Evolutionary conservation across 1,140 invertebrate genomes (phyloP).

Genomic region (Drosophila tsacasi): DNA sequence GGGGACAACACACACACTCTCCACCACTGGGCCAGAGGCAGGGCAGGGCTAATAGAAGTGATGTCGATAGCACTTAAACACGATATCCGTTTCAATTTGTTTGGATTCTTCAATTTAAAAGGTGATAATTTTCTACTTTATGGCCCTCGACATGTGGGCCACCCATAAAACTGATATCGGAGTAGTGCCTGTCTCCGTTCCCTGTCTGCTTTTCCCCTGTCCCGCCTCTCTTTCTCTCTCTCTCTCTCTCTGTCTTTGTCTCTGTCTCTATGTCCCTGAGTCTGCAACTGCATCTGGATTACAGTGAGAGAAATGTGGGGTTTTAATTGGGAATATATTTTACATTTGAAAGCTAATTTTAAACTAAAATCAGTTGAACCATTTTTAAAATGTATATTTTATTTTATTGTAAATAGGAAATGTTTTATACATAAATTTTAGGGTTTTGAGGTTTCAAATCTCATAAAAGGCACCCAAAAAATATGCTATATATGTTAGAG

Average conservation of each 20-base stretch:
- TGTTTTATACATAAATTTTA: neutral
- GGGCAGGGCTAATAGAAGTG: conserved; percentile 81
- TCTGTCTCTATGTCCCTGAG: conserved; percentile 25
- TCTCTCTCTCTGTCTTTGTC: neutral
- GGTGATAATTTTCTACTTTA: conserved; percentile 85
- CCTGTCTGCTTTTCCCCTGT: conserved; percentile 14
- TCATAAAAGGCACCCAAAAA: neutral
- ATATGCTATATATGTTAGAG: neutral
- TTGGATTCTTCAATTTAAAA: conserved; percentile 86
- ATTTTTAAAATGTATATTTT: neutral
- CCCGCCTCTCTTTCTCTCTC: neutral
- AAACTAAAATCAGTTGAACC: neutral
- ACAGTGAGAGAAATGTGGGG: conserved; percentile 6
- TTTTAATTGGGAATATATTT: neutral
- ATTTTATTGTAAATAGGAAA: neutral
- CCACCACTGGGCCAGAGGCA: conserved; percentile 3
- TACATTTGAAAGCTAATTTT: neutral
- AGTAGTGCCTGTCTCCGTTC: conserved; percentile 60
- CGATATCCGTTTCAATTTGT: conserved; percentile 85
- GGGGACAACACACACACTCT: conserved; percentile 14
- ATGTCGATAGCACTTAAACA: conserved; percentile 85
- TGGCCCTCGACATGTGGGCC: conserved; percentile 85
- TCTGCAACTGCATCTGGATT: conserved; percentile 43
- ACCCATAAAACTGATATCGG: conserved; percentile 85
- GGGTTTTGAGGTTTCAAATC: neutral